These are phyloP conservation scores for Liolophura sinensis DNA, from an alignment of 1,140 invertebrate genomes.

Conservation along the genomic window DNA sequence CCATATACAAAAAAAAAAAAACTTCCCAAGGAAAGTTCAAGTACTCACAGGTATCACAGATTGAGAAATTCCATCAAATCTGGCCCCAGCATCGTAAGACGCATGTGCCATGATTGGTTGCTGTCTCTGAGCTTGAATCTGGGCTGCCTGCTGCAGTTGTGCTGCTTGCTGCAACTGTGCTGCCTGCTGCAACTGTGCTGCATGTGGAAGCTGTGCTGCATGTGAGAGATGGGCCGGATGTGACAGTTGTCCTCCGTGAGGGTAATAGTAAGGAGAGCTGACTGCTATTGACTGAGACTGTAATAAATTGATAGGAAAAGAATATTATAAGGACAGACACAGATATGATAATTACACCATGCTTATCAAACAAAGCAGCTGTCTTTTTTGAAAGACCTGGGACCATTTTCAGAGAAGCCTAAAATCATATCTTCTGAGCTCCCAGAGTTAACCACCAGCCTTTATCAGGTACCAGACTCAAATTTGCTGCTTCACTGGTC, in stretches of 20 bases:
- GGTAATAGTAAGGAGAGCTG: neutral
- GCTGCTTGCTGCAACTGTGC: neutral
- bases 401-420: no score
- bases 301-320: no score
- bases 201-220: constrained; percentile 68
- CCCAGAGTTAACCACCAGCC: no score
- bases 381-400: no score
- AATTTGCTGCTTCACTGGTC: no score
- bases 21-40: neutral
- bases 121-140: constrained; percentile 8
- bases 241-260: neutral
- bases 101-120: constrained; percentile 61
- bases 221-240: constrained; percentile 43
- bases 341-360: no score
- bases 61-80: constrained; percentile 77
- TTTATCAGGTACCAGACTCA: no score
- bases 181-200: constrained; percentile 1
- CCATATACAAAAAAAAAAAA: no score
- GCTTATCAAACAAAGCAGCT: no score
- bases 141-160: neutral
- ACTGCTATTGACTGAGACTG: no score
- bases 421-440: no score
- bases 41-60: constrained; percentile 68
- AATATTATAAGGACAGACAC: no score
- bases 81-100: constrained; percentile 76